A percentile compares a stretch with the other conserved stretches of the same genome.
Evolutionary conservation across 2,888 invertebrate species (phyloP).

Genomic region (Notocelia uddmanniana): DNA sequence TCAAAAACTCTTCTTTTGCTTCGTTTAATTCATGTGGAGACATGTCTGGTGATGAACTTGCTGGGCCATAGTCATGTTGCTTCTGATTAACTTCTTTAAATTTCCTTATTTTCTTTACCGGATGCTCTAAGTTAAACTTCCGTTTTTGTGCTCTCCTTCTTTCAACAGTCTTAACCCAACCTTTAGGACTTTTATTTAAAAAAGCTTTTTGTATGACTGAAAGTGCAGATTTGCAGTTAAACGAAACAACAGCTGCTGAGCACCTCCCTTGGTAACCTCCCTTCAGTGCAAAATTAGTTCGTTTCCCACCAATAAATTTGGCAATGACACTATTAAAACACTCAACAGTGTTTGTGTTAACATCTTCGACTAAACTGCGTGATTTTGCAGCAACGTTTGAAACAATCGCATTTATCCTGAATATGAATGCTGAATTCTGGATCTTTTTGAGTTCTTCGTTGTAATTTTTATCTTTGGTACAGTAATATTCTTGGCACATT

Average conservation of each 20-base stretch:
- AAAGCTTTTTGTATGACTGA: too few relatives aligned
- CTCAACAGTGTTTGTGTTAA: not conserved
- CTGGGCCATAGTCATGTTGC: too few relatives aligned
- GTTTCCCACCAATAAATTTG: not conserved
- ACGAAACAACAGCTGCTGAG: not conserved
- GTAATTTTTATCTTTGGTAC: not conserved
- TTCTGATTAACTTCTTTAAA: too few relatives aligned
- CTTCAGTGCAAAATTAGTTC: not conserved
- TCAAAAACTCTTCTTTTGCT: too few relatives aligned
- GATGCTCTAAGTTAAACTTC: too few relatives aligned
- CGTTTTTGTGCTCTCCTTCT: too few relatives aligned
- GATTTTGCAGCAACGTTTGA: not conserved
- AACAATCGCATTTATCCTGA: not conserved
- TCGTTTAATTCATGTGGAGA: too few relatives aligned
- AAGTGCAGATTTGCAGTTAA: not conserved
- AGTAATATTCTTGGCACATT: not conserved
- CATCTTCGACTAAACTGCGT: not conserved
- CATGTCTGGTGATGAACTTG: too few relatives aligned
- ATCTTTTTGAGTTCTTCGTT: not conserved
- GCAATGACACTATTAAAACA: not conserved
- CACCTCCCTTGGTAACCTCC: not conserved
- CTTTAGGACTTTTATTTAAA: too few relatives aligned
- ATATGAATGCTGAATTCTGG: not conserved
- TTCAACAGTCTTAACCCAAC: too few relatives aligned
- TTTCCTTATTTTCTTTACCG: too few relatives aligned